Percentiles rank a stretch among this genome's conserved stretches.
Evolutionary conservation across 1,140 invertebrate genomes (phyloP).

Genomic region (Pararge aegeria): DNA sequence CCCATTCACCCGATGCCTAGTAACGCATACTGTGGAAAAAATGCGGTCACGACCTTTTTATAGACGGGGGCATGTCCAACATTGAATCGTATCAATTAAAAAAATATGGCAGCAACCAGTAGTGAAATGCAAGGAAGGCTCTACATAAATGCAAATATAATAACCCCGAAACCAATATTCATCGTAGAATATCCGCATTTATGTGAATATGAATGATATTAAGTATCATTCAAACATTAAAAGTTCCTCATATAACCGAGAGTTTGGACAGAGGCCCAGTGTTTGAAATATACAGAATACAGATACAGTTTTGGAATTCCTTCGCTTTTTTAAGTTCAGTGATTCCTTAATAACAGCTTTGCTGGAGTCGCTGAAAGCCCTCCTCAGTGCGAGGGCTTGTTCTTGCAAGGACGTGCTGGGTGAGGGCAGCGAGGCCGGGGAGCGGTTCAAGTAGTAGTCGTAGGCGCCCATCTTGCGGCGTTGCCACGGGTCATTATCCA

Average conservation of each 20-base stretch:
- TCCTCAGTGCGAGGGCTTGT: constrained; percentile 36
- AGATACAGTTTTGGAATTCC: constrained; percentile 66
- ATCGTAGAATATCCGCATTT: not conserved
- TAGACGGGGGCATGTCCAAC: not conserved
- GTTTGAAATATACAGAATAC: too few relatives aligned
- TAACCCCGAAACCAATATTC: too few relatives aligned
- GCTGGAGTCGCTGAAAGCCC: constrained; percentile 58
- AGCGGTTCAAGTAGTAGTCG: constrained; percentile 66
- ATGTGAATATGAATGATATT: not conserved
- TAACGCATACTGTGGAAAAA: constrained; percentile 16
- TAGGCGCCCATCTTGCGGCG: constrained; percentile 68
- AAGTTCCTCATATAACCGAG: too few relatives aligned
- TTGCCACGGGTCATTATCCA: constrained; percentile 69
- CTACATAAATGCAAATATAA: too few relatives aligned
- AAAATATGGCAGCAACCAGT: too few relatives aligned
- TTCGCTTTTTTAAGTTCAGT: constrained; percentile 42
- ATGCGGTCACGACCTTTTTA: constrained; percentile 17
- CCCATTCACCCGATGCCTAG: constrained; percentile 12
- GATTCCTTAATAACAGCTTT: constrained; percentile 52
- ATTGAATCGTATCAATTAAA: constrained; percentile 16
- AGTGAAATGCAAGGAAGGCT: too few relatives aligned
- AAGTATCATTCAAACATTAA: too few relatives aligned
- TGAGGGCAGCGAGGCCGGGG: constrained; percentile 35
- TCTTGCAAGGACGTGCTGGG: constrained; percentile 21
- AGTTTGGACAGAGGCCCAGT: too few relatives aligned